Conservation (phyloP, 2,113 vertebrate genomes). For the Cichladusa arquata region DNA sequence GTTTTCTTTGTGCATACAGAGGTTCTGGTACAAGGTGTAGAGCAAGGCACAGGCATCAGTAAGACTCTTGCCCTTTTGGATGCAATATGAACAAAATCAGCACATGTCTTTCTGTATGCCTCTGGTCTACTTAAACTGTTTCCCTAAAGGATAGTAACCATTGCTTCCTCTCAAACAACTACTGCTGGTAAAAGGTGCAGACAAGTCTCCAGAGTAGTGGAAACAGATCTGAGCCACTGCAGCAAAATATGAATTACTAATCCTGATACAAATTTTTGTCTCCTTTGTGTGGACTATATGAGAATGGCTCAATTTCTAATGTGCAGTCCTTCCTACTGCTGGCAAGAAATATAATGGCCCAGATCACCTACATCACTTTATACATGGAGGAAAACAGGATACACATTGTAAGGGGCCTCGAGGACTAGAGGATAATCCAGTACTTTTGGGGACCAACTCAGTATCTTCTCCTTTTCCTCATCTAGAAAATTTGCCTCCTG, state of each 20-base stretch:
- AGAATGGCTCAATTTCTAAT: not conserved
- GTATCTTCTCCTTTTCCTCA: not conserved
- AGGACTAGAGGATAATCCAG: not conserved
- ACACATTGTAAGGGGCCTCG: not conserved
- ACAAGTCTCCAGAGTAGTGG: not conserved
- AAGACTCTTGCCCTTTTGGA: not conserved
- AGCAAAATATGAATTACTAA: not conserved
- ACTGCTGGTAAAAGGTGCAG: not conserved
- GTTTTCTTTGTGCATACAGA: not conserved
- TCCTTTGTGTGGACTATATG: not conserved
- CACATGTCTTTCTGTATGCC: not conserved
- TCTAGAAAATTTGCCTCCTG: not conserved
- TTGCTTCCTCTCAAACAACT: not conserved
- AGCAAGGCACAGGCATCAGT: not conserved
- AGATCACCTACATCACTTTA: not conserved
- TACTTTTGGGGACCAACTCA: not conserved
- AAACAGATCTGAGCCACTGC: not conserved
- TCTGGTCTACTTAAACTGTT: not conserved
- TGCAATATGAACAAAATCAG: not conserved
- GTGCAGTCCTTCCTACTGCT: not conserved
- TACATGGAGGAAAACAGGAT: not conserved
- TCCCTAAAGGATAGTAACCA: not conserved
- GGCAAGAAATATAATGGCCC: not conserved
- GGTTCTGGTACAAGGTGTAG: not conserved
- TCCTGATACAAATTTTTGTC: not conserved